Evolutionary conservation across 2,113 vertebrate genomes (phyloP).

Genomic region (Oreochromis niloticus): DNA sequence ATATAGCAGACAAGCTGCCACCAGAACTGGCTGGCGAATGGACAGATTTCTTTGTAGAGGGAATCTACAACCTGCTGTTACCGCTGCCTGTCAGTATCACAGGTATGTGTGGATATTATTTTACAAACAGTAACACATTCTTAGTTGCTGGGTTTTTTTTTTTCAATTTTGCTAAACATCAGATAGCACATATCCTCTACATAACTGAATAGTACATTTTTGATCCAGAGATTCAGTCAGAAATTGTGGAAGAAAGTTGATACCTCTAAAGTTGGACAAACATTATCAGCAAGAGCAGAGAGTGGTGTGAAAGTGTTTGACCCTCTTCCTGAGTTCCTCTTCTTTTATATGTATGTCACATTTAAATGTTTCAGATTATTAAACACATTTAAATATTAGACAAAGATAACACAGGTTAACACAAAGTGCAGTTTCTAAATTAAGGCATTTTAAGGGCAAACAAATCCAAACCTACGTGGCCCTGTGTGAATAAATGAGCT

Average conservation of each 20-base stretch:
- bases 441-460: neutral
- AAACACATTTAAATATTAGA: neutral
- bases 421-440: neutral
- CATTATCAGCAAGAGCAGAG: neutral
- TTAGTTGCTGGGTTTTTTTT: too few species aligned
- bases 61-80: constrained; percentile 86
- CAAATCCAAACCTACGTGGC: neutral
- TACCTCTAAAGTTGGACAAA: neutral
- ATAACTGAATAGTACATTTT: neutral
- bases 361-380: neutral
- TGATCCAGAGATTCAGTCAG: neutral
- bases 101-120: constrained; percentile 60
- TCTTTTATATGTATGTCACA: neutral
- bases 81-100: constrained; percentile 84
- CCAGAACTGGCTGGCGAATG: constrained; percentile 82
- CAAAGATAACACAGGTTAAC: neutral
- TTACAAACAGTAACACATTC: neutral
- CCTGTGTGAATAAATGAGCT: neutral
- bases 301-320: neutral
- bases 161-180: neutral
- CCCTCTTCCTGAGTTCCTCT: neutral
- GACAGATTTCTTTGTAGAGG: constrained; percentile 90
- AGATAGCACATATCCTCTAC: neutral
- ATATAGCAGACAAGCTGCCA: constrained; percentile 74
- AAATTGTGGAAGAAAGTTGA: neutral